phyloP scores from a whole-genome alignment of 2,113 vertebrate genomes.

The Spea multiplicata region DNA sequence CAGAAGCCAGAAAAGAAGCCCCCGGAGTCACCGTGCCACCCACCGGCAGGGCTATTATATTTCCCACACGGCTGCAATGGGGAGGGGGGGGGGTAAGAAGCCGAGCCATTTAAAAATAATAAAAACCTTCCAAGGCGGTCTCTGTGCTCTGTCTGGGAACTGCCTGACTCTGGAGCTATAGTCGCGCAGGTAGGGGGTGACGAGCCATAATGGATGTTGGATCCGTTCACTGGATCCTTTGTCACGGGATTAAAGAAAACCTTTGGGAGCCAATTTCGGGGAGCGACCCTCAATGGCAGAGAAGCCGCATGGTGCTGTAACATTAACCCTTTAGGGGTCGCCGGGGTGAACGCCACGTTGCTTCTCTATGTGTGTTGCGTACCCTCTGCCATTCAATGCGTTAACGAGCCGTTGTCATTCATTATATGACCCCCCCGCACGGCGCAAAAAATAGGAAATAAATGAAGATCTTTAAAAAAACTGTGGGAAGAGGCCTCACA shows the following conservation, averaged over 20 bases:
- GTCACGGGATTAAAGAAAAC: slow-evolving; percentile 58
- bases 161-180: slow-evolving; percentile 50
- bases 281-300: slow-evolving; percentile 24
- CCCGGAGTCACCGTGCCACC: rapidly evolving
- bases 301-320: slow-evolving; percentile 23
- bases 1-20: slow-evolving; percentile 70
- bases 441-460: background rate
- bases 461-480: no score
- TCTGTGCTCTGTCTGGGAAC: slow-evolving; percentile 44
- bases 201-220: slow-evolving; percentile 24
- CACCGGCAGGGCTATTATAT: background rate
- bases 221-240: slow-evolving; percentile 47
- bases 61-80: slow-evolving; percentile 23
- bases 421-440: background rate
- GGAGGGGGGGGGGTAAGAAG: background rate
- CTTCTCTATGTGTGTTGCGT: background rate
- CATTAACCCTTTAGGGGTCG: slow-evolving; percentile 6
- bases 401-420: background rate
- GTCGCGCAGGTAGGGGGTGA: slow-evolving; percentile 49
- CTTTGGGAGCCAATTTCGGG: slow-evolving; percentile 28
- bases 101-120: slow-evolving; percentile 26
- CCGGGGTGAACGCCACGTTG: background rate
- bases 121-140: slow-evolving; percentile 40
- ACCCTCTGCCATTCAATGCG: background rate
- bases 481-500: no score